These are phyloP conservation scores for Ornithorhynchus anatinus DNA, from an alignment of 2,113 vertebrate species.

Conservation along the genomic window DNA sequence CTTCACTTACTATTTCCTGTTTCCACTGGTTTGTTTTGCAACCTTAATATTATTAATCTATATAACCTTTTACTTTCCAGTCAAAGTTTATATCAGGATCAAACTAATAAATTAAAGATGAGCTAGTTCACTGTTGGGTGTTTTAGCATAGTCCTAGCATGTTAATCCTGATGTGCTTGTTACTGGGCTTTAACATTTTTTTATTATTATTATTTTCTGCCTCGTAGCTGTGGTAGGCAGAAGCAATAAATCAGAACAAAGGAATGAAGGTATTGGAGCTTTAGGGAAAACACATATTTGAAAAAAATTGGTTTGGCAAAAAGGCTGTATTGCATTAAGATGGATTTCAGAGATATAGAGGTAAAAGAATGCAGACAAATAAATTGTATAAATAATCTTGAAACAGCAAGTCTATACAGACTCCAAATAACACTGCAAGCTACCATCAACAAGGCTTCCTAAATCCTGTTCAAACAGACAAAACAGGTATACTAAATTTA, in stretches of 20 bases:
- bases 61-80: slow-evolving; percentile 41
- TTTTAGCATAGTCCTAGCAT: slow-evolving; percentile 35
- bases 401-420: slow-evolving; percentile 44
- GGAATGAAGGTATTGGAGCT: slow-evolving; percentile 56
- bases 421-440: slow-evolving; percentile 29
- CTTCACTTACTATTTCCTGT: slow-evolving; percentile 37
- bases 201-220: slow-evolving; percentile 56
- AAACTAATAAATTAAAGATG: slow-evolving; percentile 62
- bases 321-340: slow-evolving; percentile 61
- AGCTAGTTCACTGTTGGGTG: slow-evolving; percentile 47
- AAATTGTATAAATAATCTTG: slow-evolving; percentile 56
- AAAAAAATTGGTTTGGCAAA: slow-evolving; percentile 66
- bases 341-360: slow-evolving; percentile 59
- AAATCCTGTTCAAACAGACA: slow-evolving; percentile 44
- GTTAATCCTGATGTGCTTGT: slow-evolving; percentile 56
- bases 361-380: slow-evolving; percentile 58
- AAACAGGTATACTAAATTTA: slow-evolving; percentile 26
- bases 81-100: slow-evolving; percentile 50
- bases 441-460: slow-evolving; percentile 30
- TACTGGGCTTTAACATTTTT: slow-evolving; percentile 39
- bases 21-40: slow-evolving; percentile 46
- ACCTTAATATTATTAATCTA: slow-evolving; percentile 52
- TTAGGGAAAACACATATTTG: slow-evolving; percentile 65
- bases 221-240: slow-evolving; percentile 59
- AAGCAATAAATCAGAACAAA: slow-evolving; percentile 74